phyloP scores from a whole-genome alignment of 2,797 vertebrate genomes.

The Manis crassicaudata region DNA sequence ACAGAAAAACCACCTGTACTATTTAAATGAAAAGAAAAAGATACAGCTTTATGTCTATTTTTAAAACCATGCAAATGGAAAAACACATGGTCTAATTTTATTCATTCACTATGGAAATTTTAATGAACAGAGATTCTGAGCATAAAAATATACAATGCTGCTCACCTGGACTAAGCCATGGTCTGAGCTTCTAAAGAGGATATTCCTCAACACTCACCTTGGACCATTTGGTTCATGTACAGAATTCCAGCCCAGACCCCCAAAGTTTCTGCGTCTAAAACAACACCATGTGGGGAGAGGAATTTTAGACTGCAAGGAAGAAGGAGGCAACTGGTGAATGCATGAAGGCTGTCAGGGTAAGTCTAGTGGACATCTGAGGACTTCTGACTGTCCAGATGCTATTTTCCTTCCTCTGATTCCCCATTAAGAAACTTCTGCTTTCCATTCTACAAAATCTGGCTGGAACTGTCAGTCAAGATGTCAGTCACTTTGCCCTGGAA shows the following conservation, averaged over 20 bases:
- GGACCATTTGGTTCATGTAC: background rate
- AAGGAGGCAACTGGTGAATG: background rate
- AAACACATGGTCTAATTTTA: slow-evolving; percentile 42
- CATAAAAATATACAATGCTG: background rate
- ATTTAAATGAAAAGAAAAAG: slow-evolving; percentile 26
- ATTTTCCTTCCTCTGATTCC: background rate
- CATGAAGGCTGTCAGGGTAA: background rate
- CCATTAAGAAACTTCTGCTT: background rate
- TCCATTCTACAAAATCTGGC: background rate
- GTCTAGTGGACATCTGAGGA: background rate
- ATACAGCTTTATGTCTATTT: slow-evolving; percentile 48
- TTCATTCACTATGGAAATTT: slow-evolving; percentile 3
- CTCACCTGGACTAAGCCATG: background rate
- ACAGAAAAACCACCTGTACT: slow-evolving; percentile 15
- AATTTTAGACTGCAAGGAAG: background rate
- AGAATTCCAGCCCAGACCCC: background rate
- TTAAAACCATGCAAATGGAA: slow-evolving; percentile 32
- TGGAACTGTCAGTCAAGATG: background rate
- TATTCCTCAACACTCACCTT: background rate
- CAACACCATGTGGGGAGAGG: background rate
- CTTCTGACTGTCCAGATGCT: background rate
- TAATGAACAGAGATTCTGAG: slow-evolving; percentile 39
- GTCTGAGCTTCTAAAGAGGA: background rate
- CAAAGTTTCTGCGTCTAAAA: background rate
- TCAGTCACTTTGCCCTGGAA: background rate